These are phyloP conservation scores for Mimachlamys varia DNA, from an alignment of 2,888 invertebrate genomes.

Conservation along the genomic window DNA sequence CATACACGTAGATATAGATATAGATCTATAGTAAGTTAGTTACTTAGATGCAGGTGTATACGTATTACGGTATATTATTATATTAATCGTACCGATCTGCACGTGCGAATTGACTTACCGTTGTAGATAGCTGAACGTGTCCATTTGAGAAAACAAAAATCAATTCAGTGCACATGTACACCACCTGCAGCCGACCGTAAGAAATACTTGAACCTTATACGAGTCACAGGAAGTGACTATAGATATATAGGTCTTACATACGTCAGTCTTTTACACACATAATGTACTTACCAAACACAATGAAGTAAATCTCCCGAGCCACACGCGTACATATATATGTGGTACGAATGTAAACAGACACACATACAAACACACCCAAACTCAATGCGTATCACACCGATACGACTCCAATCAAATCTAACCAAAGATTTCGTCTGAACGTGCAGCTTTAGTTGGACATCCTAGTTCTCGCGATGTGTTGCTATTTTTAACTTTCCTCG, in stretches of 20 bases:
- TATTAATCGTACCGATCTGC: background rate
- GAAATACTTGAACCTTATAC: background rate
- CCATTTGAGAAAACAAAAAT: background rate
- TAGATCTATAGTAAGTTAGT: too few relatives aligned
- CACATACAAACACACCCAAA: background rate
- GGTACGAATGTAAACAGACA: background rate
- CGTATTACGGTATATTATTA: too few relatives aligned
- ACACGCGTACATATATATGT: background rate
- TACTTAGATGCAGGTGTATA: background rate
- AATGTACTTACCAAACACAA: background rate
- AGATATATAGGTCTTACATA: background rate
- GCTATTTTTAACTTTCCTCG: background rate
- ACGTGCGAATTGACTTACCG: background rate
- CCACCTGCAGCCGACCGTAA: background rate
- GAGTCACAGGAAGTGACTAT: conserved; percentile 8
- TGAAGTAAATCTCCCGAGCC: background rate
- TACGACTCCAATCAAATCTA: background rate
- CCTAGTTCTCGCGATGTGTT: background rate
- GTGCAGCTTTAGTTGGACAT: too few relatives aligned
- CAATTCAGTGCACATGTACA: background rate
- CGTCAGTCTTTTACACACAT: background rate
- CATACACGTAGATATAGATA: too few relatives aligned
- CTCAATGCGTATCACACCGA: background rate
- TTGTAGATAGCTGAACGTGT: background rate
- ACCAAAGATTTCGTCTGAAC: background rate